Evolutionary conservation across 2,113 vertebrate genomes (phyloP), one percentile per base, ranked within the genome.

Genomic region (Clarias macrocephalus): DNA sequence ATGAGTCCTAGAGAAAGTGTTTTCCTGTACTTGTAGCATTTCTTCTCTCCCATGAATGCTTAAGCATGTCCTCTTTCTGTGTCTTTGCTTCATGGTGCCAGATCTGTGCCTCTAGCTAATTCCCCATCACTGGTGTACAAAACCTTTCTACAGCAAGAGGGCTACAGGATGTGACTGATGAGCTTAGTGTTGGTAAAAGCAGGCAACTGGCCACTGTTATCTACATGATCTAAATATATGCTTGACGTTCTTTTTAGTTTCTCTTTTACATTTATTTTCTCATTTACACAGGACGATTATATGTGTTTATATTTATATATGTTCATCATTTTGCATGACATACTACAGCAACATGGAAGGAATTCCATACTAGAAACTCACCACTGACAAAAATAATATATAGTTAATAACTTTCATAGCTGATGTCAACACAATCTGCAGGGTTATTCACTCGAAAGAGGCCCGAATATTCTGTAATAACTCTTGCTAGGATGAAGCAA

Each of bases 41-140:
- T 54, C 72, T 87, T 70, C 28, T 87, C 83, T 75, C 89, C 76
- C 92, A 93, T 91, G 77, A 89, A 81, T 93, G 92, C 91, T 91
- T 93, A 88, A 89, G 83, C 60, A 88, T 89, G 80, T 86, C 80
- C 83, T 90, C 89, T 89, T 84, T 89, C 88, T 89, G 81, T 85
- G 33, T 73, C 59, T n/a, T 84, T 75, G 79, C 73, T 77, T 89
- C n/a, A 19, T 88, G 80, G 90, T 90, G 81, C 62, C n/a, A 19
- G 3, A 18, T 54, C 37, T 83, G 23, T 85, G 83, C 82, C 66
- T 80, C 52, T 30, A 33, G 75, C 21, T 54, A 76, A 82, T 75
- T 66, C 83, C 76, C 70, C 23, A 52, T 57, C 37, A 59, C 86
- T 86, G 57, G 68, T 87, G 65, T 82, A 30, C 76, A 54, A 81